Conservation (phyloP, 2,888 invertebrate species). For the Heteromyza rotundicornis region DNA sequence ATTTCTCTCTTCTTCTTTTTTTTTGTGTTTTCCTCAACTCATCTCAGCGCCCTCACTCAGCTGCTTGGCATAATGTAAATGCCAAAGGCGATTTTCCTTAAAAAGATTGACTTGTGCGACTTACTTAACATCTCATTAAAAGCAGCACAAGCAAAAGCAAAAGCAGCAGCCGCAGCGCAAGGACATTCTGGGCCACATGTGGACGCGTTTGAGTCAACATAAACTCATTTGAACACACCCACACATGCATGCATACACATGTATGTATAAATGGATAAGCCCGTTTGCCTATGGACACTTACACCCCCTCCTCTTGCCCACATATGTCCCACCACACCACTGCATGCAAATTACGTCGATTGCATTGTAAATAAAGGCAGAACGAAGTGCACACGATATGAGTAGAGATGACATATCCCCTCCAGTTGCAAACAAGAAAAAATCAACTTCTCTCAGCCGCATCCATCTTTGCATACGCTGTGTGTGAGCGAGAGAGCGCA, state of each 20-base stretch:
- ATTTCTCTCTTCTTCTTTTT: too few relatives aligned
- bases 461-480: neutral
- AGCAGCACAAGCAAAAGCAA: neutral
- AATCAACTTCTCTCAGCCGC: neutral
- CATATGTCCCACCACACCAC: too few relatives aligned
- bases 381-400: neutral
- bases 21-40: neutral
- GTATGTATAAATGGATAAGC: neutral
- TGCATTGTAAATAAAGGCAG: neutral
- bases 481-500: too few relatives aligned
- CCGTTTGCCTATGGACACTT: neutral
- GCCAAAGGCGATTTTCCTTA: conserved; percentile 35
- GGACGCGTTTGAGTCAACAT: conserved; percentile 31
- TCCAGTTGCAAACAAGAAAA: neutral
- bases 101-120: conserved; percentile 41
- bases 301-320: neutral
- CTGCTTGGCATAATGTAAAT: conserved; percentile 32
- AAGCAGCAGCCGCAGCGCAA: neutral
- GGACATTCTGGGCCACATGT: conserved; percentile 1
- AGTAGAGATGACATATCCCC: neutral
- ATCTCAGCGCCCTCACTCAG: neutral
- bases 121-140: conserved; percentile 44
- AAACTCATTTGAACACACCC: conserved; percentile 35
- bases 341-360: neutral
- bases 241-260: neutral